These are phyloP conservation scores for Ctenochaetus hawaiiensis DNA, from an alignment of 2,797 vertebrate genomes.

Conservation along the genomic window DNA sequence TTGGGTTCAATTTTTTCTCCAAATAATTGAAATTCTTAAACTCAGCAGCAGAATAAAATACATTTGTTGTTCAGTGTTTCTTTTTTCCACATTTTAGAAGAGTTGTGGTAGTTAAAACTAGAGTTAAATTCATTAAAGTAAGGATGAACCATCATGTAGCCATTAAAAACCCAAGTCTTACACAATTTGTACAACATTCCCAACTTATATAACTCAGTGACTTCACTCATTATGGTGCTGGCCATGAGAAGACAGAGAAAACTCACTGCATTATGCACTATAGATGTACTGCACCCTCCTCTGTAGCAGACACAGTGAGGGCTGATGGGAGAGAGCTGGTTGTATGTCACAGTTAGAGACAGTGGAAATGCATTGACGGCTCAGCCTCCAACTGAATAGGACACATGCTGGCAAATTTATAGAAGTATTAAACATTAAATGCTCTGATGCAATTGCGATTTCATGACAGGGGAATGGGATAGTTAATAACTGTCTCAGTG, in stretches of 20 bases:
- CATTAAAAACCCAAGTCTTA: no score
- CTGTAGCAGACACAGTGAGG: conserved; percentile 39
- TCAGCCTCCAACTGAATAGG: conserved; percentile 57
- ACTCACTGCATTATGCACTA: conserved; percentile 30
- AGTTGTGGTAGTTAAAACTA: neutral
- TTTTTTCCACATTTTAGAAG: neutral
- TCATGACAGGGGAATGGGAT: conserved; percentile 78
- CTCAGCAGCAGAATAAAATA: neutral
- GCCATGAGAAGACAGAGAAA: conserved; percentile 30
- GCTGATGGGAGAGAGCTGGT: conserved; percentile 52
- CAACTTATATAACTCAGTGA: conserved; percentile 41
- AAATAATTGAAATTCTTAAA: neutral
- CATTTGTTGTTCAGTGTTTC: neutral
- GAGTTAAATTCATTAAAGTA: neutral
- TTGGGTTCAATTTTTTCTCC: neutral
- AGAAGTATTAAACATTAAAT: conserved; percentile 82
- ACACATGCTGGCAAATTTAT: conserved; percentile 81
- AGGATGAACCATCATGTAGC: neutral
- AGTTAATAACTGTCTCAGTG: conserved; percentile 75
- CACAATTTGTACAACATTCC: conserved; percentile 15
- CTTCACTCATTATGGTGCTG: conserved; percentile 45
- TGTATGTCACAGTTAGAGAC: conserved; percentile 66
- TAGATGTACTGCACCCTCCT: conserved; percentile 29
- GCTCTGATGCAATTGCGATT: conserved; percentile 78
- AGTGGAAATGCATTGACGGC: conserved; percentile 41